phyloP scores from a whole-genome alignment of 2,113 vertebrate genomes.

The Theropithecus gelada region DNA sequence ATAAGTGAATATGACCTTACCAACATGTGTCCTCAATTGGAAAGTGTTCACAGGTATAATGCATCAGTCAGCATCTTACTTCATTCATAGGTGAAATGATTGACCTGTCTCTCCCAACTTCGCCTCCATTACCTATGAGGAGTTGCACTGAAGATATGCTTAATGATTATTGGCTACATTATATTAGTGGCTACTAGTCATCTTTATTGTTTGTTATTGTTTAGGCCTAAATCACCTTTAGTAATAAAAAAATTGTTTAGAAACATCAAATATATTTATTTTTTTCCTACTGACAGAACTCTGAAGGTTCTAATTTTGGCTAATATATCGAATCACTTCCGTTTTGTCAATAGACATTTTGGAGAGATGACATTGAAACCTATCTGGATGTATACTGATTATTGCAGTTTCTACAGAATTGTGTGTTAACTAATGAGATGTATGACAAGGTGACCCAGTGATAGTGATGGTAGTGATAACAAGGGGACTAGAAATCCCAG shows the following conservation, averaged over 20 bases:
- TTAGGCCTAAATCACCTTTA: not conserved
- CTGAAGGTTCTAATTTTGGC: not conserved
- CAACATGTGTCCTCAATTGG: not conserved
- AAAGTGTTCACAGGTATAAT: not conserved
- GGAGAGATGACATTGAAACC: conserved; percentile 16
- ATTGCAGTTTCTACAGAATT: conserved; percentile 47
- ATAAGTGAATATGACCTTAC: not conserved
- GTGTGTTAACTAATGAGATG: conserved; percentile 20
- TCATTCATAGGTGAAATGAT: not conserved
- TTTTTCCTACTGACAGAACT: not conserved
- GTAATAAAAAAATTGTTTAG: not conserved
- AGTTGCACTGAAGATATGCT: not conserved
- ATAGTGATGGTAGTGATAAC: conserved; percentile 40
- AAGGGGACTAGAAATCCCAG: not conserved
- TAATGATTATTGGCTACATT: not conserved
- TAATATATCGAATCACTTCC: conserved; percentile 6
- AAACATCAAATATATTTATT: not conserved
- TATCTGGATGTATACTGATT: conserved; percentile 21
- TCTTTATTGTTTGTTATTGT: not conserved
- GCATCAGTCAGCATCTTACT: not conserved
- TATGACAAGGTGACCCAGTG: conserved; percentile 68
- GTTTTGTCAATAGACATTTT: conserved; percentile 44
- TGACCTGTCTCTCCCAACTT: not conserved
- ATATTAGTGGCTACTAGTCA: not conserved
- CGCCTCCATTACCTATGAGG: not conserved